Conservation (phyloP, 2,888 invertebrate species). For the Mesodorylaimus sp. region DNA sequence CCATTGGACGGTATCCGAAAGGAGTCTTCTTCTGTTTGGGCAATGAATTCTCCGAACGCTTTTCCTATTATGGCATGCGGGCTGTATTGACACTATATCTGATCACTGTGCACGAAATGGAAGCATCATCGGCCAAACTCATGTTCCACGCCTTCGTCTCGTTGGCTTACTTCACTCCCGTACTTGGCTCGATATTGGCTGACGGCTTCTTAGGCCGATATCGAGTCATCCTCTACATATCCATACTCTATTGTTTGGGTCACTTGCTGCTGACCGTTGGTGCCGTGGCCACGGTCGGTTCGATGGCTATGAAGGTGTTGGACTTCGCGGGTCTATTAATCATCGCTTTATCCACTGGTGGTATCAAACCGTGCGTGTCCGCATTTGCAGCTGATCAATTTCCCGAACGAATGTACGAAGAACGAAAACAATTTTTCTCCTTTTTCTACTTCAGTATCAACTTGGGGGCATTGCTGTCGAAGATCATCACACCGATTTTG, state of each 20-base stretch:
- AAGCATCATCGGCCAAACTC: conserved; percentile 55
- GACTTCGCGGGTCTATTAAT: conserved; percentile 46
- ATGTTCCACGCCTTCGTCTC: conserved; percentile 75
- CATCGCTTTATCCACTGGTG: conserved; percentile 76
- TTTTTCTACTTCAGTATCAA: conserved; percentile 88
- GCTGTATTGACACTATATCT: conserved; percentile 22
- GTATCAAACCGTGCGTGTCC: conserved; percentile 84
- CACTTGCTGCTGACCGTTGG: conserved; percentile 34
- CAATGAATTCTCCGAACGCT: conserved; percentile 82
- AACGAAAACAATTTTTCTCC: conserved; percentile 70
- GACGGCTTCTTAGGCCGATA: conserved; percentile 61
- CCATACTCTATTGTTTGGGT: conserved; percentile 34
- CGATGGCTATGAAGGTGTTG: conserved; percentile 10
- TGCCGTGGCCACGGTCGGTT: conserved; percentile 20
- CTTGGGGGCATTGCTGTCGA: conserved; percentile 43
- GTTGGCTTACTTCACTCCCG: conserved; percentile 72
- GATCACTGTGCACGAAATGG: neutral
- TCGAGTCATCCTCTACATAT: conserved; percentile 48
- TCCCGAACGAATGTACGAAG: conserved; percentile 20
- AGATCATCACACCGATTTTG: conserved; percentile 24
- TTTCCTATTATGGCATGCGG: conserved; percentile 29
- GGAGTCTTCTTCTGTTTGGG: conserved; percentile 76
- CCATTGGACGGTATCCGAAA: conserved; percentile 48
- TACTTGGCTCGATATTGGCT: conserved; percentile 77
- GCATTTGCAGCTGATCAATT: conserved; percentile 47